A percentile compares a stretch with the other conserved stretches of the same genome.
phyloP scores from a whole-genome alignment of 2,113 vertebrate species.

The Agapornis roseicollis region DNA sequence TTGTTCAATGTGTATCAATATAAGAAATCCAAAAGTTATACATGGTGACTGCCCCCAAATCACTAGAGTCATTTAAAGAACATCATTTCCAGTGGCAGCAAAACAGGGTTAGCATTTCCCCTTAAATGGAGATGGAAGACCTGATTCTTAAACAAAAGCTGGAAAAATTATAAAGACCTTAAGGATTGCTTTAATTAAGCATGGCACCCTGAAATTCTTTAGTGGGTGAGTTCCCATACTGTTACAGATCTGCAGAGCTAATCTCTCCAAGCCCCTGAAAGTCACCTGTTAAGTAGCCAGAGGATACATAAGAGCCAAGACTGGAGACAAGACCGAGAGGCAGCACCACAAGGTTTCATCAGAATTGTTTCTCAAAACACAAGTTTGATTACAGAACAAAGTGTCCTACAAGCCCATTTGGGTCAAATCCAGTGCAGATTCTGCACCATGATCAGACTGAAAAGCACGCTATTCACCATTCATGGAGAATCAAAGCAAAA shows the following conservation, averaged over 20 bases:
- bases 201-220: conserved; percentile 14
- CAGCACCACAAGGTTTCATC: conserved; percentile 12
- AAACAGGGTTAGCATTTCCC: conserved; percentile 26
- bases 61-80: conserved; percentile 1
- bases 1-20: background rate
- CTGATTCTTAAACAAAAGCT: conserved; percentile 42
- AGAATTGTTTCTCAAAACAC: conserved; percentile 44
- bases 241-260: conserved; percentile 24
- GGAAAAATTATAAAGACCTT: background rate
- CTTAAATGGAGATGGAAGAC: conserved; percentile 48
- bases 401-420: conserved; percentile 57
- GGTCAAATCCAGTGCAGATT: conserved; percentile 27
- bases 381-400: conserved; percentile 58
- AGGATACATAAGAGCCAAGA: conserved; percentile 16
- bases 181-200: conserved; percentile 2
- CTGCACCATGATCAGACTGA: conserved; percentile 4
- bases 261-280: conserved; percentile 59
- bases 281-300: conserved; percentile 69
- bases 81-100: background rate
- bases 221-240: background rate
- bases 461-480: conserved; percentile 31
- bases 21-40: conserved; percentile 16
- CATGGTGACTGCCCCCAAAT: background rate
- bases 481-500: conserved; percentile 57
- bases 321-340: conserved; percentile 44